These are phyloP conservation scores for Lasioglossum villosulum DNA, from an alignment of 2,888 invertebrate species.

Conservation along the genomic window DNA sequence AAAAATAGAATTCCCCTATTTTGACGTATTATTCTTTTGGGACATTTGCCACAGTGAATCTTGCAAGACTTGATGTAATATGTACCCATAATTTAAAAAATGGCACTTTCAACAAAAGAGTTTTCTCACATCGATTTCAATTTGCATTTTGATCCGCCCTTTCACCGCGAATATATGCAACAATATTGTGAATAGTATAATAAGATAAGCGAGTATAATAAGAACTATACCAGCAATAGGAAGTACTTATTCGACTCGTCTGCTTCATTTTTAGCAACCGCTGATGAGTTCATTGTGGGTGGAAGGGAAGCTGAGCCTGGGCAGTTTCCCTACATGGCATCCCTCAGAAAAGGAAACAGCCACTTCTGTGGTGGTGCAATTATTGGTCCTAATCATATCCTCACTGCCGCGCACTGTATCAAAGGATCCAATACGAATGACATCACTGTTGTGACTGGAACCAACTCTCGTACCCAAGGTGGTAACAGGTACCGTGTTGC, in stretches of 20 bases:
- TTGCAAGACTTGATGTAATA: too few relatives aligned
- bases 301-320: conserved; percentile 34
- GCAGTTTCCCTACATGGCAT: conserved; percentile 63
- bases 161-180: too few relatives aligned
- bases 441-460: conserved; percentile 29
- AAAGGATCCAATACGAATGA: too few relatives aligned
- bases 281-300: conserved; percentile 47
- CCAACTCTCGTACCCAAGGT: conserved; percentile 21
- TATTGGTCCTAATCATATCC: conserved; percentile 42
- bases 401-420: conserved; percentile 67
- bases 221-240: neutral
- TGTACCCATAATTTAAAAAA: neutral
- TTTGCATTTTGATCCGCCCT: too few relatives aligned
- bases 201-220: too few relatives aligned
- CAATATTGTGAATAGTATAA: too few relatives aligned
- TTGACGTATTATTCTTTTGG: too few relatives aligned
- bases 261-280: conserved; percentile 24
- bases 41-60: too few relatives aligned
- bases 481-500: conserved; percentile 32
- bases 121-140: neutral
- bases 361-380: conserved; percentile 65
- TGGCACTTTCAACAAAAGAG: neutral
- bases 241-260: neutral
- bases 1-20: too few relatives aligned
- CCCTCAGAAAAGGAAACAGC: conserved; percentile 24